These are phyloP conservation scores for Acanthosepion esculentum DNA, from an alignment of 2,888 invertebrate genomes.

Conservation along the genomic window DNA sequence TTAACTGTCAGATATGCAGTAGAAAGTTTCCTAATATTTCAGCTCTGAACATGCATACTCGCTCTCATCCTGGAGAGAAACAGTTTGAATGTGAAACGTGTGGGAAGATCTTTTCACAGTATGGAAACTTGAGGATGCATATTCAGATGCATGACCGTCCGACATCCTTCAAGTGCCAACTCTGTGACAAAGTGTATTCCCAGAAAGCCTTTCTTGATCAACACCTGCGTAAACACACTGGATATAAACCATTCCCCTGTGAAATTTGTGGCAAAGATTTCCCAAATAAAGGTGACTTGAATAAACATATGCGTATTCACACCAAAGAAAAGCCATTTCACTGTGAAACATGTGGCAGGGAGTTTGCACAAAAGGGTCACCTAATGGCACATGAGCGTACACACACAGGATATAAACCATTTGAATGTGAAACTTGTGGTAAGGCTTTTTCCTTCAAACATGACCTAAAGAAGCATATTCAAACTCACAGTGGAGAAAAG, in stretches of 20 bases:
- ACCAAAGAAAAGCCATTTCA: background rate
- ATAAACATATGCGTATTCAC: slow-evolving; percentile 24
- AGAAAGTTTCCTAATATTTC: too few species aligned
- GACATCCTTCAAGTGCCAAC: too few species aligned
- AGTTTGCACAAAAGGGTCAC: background rate
- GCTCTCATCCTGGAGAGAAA: too few species aligned
- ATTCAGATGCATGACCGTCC: too few species aligned
- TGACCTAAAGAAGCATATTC: background rate
- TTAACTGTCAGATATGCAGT: too few species aligned
- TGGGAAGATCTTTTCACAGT: too few species aligned
- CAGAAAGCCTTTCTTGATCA: too few species aligned
- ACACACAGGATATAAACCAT: slow-evolving; percentile 24
- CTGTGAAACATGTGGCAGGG: background rate
- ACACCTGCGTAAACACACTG: background rate
- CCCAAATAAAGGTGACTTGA: background rate
- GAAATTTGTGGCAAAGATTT: slow-evolving; percentile 14
- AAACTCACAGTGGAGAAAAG: slow-evolving; percentile 24
- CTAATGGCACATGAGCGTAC: background rate
- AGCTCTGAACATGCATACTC: too few species aligned
- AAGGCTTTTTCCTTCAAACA: background rate
- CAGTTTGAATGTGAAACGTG: too few species aligned
- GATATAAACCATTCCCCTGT: background rate
- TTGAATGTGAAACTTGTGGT: slow-evolving; percentile 24
- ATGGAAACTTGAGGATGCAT: too few species aligned
- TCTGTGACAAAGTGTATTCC: too few species aligned